Conservation (phyloP, 1,140 invertebrate genomes). For the Paraescarpia echinospica region DNA sequence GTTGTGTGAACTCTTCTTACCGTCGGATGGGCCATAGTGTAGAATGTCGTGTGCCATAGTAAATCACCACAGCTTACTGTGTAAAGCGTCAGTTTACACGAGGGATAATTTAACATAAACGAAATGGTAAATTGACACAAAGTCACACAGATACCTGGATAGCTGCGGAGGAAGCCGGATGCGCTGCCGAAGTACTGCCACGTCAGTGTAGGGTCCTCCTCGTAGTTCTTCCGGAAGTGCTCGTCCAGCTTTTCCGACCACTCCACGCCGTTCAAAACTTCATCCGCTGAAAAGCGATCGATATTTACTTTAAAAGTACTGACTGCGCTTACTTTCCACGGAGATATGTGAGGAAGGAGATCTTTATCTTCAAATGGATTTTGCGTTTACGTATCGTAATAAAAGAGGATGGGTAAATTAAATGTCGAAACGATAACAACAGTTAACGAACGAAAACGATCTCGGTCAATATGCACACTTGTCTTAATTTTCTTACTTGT, state of each 20-base stretch:
- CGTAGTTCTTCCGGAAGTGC: constrained; percentile 81
- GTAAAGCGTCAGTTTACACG: background rate
- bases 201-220: constrained; percentile 79
- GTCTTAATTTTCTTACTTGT: too few species aligned
- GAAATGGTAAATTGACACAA: background rate
- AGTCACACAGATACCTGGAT: constrained; percentile 71
- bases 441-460: too few species aligned
- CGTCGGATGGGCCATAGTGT: background rate
- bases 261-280: constrained; percentile 70
- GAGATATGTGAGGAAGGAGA: too few species aligned
- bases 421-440: too few species aligned
- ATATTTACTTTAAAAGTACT: too few species aligned
- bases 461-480: too few species aligned
- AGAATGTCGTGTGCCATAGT: background rate
- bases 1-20: background rate
- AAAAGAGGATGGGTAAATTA: too few species aligned
- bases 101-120: background rate
- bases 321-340: too few species aligned
- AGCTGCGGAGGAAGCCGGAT: constrained; percentile 85
- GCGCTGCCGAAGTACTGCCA: constrained; percentile 97
- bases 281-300: constrained; percentile 40
- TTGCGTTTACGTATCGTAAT: too few species aligned
- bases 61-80: background rate
- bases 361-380: too few species aligned
- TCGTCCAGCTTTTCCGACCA: constrained; percentile 85